Conservation (phyloP, 1,140 invertebrate genomes). For the Geopemphigus sp. region DNA sequence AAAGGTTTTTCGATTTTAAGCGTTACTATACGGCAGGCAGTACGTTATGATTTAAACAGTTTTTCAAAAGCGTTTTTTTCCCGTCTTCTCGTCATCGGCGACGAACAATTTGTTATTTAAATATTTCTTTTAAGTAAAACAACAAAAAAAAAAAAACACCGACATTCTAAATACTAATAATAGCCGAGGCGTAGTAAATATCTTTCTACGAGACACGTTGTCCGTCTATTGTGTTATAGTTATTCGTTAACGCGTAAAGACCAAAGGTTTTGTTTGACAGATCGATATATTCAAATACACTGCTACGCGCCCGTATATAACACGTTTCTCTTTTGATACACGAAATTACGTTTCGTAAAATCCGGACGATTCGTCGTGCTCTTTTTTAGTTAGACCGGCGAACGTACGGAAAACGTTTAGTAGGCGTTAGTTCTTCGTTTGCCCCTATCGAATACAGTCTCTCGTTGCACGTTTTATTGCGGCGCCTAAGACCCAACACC, state of each 20-base stretch:
- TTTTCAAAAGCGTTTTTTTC: slow-evolving; percentile 21
- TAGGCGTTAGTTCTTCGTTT: too few relatives aligned
- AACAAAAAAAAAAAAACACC: not conserved
- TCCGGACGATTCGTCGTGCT: not conserved
- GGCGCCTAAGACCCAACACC: too few relatives aligned
- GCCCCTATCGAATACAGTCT: too few relatives aligned
- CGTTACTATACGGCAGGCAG: too few relatives aligned
- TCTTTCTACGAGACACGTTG: not conserved
- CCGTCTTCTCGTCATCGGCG: not conserved
- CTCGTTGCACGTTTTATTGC: too few relatives aligned
- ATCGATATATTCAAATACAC: slow-evolving; percentile 27
- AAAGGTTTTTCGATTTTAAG: too few relatives aligned
- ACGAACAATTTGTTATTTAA: slow-evolving; percentile 4
- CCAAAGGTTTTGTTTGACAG: slow-evolving; percentile 32
- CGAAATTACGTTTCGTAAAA: slow-evolving; percentile 12
- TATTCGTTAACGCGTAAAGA: slow-evolving; percentile 9
- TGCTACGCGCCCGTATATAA: not conserved
- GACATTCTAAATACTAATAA: slow-evolving; percentile 16
- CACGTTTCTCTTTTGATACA: slow-evolving; percentile 18
- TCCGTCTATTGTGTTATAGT: slow-evolving; percentile 17
- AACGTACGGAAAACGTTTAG: too few relatives aligned
- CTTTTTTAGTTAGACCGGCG: too few relatives aligned
- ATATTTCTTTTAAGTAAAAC: slow-evolving; percentile 10
- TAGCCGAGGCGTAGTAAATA: slow-evolving; percentile 27
- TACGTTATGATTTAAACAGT: not conserved